Evolutionary conservation across 2,113 vertebrate genomes (phyloP).

Genomic region (Pseudopipra pipra): DNA sequence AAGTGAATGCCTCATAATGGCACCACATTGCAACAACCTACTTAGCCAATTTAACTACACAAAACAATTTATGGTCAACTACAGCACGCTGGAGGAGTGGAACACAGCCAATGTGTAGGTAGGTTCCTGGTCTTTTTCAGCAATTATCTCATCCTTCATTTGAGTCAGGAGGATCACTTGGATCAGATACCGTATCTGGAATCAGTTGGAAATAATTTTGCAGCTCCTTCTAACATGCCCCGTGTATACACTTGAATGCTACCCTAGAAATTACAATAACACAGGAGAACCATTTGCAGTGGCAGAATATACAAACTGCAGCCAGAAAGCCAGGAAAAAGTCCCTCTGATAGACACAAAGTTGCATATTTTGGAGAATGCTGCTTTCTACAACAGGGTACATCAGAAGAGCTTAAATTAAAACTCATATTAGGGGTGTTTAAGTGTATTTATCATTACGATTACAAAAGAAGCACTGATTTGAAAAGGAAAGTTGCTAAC

Average conservation of each 20-base stretch:
- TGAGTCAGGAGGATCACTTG: not conserved
- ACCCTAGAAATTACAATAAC: not conserved
- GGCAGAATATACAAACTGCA: not conserved
- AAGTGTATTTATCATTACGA: not conserved
- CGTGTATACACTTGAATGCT: not conserved
- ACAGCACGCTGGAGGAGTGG: not conserved
- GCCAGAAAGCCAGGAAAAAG: not conserved
- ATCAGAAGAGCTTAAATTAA: not conserved
- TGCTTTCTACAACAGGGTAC: not conserved
- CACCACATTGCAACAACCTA: slow-evolving; percentile 23
- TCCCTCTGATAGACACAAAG: not conserved
- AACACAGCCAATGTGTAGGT: not conserved
- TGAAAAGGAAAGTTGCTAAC: not conserved
- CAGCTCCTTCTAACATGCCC: not conserved
- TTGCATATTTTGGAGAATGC: not conserved
- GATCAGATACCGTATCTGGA: not conserved
- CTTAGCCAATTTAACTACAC: not conserved
- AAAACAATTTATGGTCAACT: slow-evolving; percentile 9
- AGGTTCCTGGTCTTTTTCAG: slow-evolving; percentile 26
- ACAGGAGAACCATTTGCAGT: not conserved
- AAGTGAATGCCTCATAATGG: not conserved
- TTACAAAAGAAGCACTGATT: not conserved
- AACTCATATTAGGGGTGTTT: not conserved
- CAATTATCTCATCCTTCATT: not conserved
- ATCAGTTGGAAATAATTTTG: not conserved